phyloP scores from a whole-genome alignment of 2,888 invertebrate genomes.

The Chirona hameri region DNA sequence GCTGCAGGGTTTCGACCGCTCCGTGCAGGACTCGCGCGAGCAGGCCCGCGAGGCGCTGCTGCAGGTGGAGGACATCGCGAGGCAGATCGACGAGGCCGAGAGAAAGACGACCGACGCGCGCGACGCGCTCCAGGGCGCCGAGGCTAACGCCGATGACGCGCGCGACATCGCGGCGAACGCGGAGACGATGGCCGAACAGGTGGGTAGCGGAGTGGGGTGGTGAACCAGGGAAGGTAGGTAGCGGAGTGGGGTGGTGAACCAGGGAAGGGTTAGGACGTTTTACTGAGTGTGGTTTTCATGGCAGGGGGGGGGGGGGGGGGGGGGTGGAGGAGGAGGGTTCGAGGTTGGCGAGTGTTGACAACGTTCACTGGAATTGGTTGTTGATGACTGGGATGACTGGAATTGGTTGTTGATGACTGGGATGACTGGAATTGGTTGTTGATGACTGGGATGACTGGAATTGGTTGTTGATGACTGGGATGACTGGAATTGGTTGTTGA shows the following conservation, averaged over 20 bases:
- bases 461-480: too few relatives aligned
- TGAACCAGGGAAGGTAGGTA: neutral
- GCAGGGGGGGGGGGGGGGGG: too few relatives aligned
- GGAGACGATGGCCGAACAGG: constrained; percentile 72
- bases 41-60: constrained; percentile 73
- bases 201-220: constrained; percentile 48
- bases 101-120: constrained; percentile 66
- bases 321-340: too few relatives aligned
- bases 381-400: too few relatives aligned
- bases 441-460: too few relatives aligned
- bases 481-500: too few relatives aligned
- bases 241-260: neutral
- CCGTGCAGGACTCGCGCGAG: constrained; percentile 78
- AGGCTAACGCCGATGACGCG: constrained; percentile 71
- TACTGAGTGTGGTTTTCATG: neutral
- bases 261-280: too few relatives aligned
- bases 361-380: too few relatives aligned
- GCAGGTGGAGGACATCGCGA: constrained; percentile 70
- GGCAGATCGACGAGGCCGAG: constrained; percentile 66
- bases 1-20: constrained; percentile 80
- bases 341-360: too few relatives aligned
- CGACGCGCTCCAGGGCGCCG: constrained; percentile 68
- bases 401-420: too few relatives aligned
- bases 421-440: too few relatives aligned
- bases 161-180: constrained; percentile 67